Base-by-base conservation (phyloP, 1,140 invertebrate species). In the Drosophila aff. region DNA sequence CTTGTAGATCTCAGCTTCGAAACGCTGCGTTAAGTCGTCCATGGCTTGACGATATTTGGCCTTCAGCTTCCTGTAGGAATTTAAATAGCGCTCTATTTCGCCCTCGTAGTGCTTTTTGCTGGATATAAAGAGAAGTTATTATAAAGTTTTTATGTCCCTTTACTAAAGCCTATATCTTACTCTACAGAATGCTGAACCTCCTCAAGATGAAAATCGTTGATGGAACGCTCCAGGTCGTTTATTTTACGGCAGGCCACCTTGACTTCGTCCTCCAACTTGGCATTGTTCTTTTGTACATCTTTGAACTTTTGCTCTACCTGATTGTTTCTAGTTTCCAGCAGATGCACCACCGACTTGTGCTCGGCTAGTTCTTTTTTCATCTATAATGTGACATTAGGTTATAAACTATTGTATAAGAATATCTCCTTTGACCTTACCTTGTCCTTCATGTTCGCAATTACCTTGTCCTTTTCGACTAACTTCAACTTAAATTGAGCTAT, bases 401-500 rank as follows among this genome's bases (percentile, higher is more conserved):
- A 15, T n/a, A 26, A 9, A 4, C 15, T 26, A 2, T 10, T 26
- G 21, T 1, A 13, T 23, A 11, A 0, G 5, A 9, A 4, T 40
- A 41, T 7, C 26, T 5, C 21, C 8, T 2, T 9, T 13, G 8
- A 40, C 3, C 26, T 46, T 0, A 85, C 94, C 77, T 93, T 90
- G 16, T 92, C 77, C 13, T 75, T 86, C 4, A 89, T 33, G 0
- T 9, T 1, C 0, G n/a, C 68, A 40, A 95, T 93, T 72, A 94
- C 91, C 81, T 94, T 93, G 55, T 93, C 93, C 28, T 94, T 92
- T 31, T 93, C 86, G 11, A 92, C 84, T 71, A 96, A 95, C 91
- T 95, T 95, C 57, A 93, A 93, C 38, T 93, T 92, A 13, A 96
- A 81, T 64, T 94, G 92, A 64, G 94, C 93, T 11, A 95, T 92